Evolutionary conservation across 1,140 invertebrate species (phyloP).

Genomic region (Philaenus spumarius): DNA sequence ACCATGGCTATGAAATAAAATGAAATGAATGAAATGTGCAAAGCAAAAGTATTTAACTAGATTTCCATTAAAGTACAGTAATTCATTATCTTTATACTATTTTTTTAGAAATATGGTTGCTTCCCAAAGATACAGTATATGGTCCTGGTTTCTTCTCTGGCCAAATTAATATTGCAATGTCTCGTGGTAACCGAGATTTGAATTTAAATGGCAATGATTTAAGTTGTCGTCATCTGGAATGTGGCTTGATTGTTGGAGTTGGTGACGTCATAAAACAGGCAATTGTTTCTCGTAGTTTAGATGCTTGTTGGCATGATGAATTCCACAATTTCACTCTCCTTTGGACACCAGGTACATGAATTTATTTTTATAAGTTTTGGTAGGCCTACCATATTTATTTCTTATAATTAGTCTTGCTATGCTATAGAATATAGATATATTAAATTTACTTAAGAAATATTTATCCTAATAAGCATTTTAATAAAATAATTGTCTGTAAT

Average conservation of each 20-base stretch:
- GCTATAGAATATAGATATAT: too few relatives aligned
- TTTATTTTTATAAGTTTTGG: too few relatives aligned
- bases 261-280: neutral
- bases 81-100: too few relatives aligned
- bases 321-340: constrained; percentile 38
- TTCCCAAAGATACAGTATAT: constrained; percentile 25
- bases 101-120: constrained; percentile 25
- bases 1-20: too few relatives aligned
- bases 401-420: too few relatives aligned
- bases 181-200: constrained; percentile 21
- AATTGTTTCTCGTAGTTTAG: neutral
- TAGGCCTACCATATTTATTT: too few relatives aligned
- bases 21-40: too few relatives aligned
- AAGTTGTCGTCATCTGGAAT: constrained; percentile 5
- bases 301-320: constrained; percentile 19
- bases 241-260: constrained; percentile 8
- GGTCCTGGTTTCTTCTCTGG: constrained; percentile 26
- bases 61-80: too few relatives aligned
- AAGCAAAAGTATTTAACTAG: too few relatives aligned
- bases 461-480: too few relatives aligned
- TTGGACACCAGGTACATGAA: constrained; percentile 35
- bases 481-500: too few relatives aligned
- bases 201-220: constrained; percentile 9
- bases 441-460: too few relatives aligned
- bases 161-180: constrained; percentile 20